Evolutionary conservation across 2,113 vertebrate species (phyloP).

Genomic region (Haliaeetus leucogaster): DNA sequence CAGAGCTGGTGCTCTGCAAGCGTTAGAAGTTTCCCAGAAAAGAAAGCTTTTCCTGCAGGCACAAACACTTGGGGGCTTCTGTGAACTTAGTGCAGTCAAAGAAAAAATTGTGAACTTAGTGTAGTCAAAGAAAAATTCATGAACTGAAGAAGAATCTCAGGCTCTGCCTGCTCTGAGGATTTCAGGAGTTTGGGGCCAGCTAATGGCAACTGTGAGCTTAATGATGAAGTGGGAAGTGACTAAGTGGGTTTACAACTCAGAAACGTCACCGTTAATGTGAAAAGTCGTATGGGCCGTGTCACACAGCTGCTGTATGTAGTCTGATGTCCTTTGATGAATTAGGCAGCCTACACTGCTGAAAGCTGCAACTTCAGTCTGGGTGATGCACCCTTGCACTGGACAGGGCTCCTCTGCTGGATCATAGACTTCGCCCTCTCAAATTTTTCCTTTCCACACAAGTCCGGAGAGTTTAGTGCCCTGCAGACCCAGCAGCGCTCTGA

Average conservation of each 20-base stretch:
- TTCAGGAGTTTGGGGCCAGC: neutral
- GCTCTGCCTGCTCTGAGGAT: neutral
- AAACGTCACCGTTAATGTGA: neutral
- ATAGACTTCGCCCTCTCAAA: neutral
- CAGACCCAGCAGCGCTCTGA: neutral
- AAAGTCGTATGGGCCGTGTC: neutral
- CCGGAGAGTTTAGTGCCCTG: too few species aligned
- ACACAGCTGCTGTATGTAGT: neutral
- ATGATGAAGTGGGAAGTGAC: neutral
- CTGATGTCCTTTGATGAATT: neutral
- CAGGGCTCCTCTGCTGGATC: neutral
- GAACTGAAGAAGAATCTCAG: neutral
- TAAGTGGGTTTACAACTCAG: neutral
- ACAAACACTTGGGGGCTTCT: neutral
- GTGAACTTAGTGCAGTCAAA: neutral
- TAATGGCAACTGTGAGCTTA: neutral
- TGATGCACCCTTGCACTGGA: fast-evolving
- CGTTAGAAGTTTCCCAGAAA: neutral
- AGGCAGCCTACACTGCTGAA: neutral
- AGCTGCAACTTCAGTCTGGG: neutral
- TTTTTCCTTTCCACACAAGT: neutral
- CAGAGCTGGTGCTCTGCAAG: neutral
- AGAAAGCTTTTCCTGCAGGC: neutral
- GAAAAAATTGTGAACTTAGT: neutral
- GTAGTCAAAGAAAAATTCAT: neutral